Evolutionary conservation across 1,140 invertebrate genomes (phyloP).

Genomic region (Zaprionus camerounensis): DNA sequence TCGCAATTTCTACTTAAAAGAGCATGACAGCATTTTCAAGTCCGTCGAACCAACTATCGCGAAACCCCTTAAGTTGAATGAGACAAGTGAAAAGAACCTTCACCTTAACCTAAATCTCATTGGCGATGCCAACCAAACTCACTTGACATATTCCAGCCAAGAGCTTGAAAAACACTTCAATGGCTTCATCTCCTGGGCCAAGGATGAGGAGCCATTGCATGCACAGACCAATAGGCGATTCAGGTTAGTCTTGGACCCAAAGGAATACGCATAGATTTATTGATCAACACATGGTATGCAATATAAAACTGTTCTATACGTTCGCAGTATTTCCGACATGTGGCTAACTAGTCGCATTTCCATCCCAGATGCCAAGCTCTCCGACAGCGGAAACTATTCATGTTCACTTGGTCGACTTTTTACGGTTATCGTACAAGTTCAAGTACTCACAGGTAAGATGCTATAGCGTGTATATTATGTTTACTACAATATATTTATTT

Average conservation of each 20-base stretch:
- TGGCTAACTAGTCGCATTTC: conserved; percentile 81
- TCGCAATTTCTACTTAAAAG: conserved; percentile 76
- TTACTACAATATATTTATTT: neutral
- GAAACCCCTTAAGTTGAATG: conserved; percentile 40
- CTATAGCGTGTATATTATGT: neutral
- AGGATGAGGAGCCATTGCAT: conserved; percentile 62
- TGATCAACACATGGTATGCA: neutral
- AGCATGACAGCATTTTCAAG: conserved; percentile 67
- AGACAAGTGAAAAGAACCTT: conserved; percentile 32
- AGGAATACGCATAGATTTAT: too few relatives aligned
- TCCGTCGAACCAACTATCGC: conserved; percentile 38
- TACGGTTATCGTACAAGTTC: conserved; percentile 83
- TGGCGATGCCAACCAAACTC: conserved; percentile 70
- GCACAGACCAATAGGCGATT: conserved; percentile 59
- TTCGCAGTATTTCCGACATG: conserved; percentile 75
- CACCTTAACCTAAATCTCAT: conserved; percentile 58
- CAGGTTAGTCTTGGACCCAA: conserved; percentile 59
- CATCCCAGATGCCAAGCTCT: conserved; percentile 80
- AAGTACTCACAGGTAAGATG: conserved; percentile 82
- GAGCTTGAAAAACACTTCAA: conserved; percentile 83
- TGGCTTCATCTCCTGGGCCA: conserved; percentile 85
- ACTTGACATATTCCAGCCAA: conserved; percentile 76
- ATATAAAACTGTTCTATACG: neutral
- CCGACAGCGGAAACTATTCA: conserved; percentile 84
- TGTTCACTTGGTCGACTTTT: conserved; percentile 83